Evolutionary conservation across 2,113 vertebrate genomes (phyloP).

Genomic region (Microcebus jonahi): DNA sequence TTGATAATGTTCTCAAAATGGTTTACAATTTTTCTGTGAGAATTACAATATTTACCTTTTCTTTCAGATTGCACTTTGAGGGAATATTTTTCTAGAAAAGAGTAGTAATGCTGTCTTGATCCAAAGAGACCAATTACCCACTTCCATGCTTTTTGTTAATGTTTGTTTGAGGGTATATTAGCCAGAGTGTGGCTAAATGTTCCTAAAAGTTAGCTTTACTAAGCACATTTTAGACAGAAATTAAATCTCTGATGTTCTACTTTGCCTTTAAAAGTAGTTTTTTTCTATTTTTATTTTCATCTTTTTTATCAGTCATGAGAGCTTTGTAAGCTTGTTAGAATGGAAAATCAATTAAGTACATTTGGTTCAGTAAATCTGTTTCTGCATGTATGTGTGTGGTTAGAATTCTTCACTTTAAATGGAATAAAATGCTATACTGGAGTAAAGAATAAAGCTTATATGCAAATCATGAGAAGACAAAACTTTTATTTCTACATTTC

Average conservation of each 20-base stretch:
- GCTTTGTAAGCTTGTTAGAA: not conserved
- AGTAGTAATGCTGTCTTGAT: not conserved
- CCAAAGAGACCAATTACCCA: not conserved
- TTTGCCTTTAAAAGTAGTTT: not conserved
- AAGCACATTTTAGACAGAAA: not conserved
- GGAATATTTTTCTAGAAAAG: not conserved
- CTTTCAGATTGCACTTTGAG: not conserved
- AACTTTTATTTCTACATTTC: not conserved
- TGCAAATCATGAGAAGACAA: constrained; percentile 33
- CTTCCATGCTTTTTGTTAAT: not conserved
- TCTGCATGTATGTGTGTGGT: not conserved
- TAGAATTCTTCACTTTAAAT: constrained; percentile 46
- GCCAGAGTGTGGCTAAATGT: not conserved
- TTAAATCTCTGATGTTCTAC: not conserved
- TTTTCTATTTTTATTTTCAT: not conserved
- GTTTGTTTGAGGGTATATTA: not conserved
- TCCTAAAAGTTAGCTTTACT: not conserved
- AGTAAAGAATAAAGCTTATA: not conserved
- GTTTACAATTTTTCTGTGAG: not conserved
- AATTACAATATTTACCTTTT: not conserved
- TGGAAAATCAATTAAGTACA: constrained; percentile 18
- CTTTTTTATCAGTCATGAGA: not conserved
- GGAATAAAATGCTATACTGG: not conserved
- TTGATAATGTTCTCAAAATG: not conserved
- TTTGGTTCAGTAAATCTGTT: not conserved